A percentile compares a stretch with the other conserved stretches of the same genome.
Evolutionary conservation across 1,140 invertebrate genomes (phyloP).

Genomic region (Atopsyche davidsoni): DNA sequence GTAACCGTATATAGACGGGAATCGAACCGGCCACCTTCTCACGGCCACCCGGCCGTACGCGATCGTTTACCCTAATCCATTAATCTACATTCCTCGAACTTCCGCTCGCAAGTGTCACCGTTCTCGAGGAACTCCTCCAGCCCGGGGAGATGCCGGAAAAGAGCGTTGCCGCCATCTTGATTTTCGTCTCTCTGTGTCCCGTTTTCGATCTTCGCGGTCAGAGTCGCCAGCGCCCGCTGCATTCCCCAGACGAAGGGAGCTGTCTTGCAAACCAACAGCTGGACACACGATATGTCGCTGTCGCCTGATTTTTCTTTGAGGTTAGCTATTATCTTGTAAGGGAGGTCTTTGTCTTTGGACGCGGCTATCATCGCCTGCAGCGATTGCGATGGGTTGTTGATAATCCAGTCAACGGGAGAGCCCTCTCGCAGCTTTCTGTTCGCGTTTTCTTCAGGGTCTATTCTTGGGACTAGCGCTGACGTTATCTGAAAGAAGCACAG

Average conservation of each 20-base stretch:
- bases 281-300: slow-evolving; percentile 61
- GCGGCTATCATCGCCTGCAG: slow-evolving; percentile 51
- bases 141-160: slow-evolving; percentile 59
- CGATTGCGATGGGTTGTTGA: slow-evolving; percentile 41
- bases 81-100: slow-evolving; percentile 48
- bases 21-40: slow-evolving; percentile 12
- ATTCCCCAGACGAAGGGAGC: slow-evolving; percentile 68
- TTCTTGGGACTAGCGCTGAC: slow-evolving; percentile 37
- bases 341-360: slow-evolving; percentile 54
- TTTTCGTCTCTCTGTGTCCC: slow-evolving; percentile 13
- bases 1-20: too few species aligned
- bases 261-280: slow-evolving; percentile 69
- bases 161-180: slow-evolving; percentile 28
- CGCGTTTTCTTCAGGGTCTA: slow-evolving; percentile 29
- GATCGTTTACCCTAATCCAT: slow-evolving; percentile 24
- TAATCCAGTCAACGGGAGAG: slow-evolving; percentile 47
- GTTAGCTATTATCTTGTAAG: slow-evolving; percentile 55
- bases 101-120: slow-evolving; percentile 58
- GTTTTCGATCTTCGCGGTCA: slow-evolving; percentile 31
- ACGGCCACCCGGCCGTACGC: not conserved
- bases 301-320: slow-evolving; percentile 47
- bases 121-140: slow-evolving; percentile 55
- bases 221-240: slow-evolving; percentile 56
- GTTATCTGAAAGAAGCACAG: slow-evolving; percentile 43
- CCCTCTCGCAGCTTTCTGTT: slow-evolving; percentile 33